Conservation (phyloP, 2,113 vertebrate genomes). For the Nyctereutes procyonoides region DNA sequence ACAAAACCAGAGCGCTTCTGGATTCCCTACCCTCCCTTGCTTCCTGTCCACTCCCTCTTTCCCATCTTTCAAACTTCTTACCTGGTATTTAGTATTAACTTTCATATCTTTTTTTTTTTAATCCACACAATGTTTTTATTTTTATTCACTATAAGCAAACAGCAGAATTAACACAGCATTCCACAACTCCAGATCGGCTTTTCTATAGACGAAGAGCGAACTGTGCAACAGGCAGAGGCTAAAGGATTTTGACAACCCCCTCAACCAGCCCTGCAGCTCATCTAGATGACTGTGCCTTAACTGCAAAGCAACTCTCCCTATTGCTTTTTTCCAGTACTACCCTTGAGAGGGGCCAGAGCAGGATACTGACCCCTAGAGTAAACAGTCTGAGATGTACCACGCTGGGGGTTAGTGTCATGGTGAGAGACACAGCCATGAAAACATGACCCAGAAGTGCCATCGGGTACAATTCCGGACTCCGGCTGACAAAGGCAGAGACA, state of each 20-base stretch:
- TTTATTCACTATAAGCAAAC: conserved; percentile 81
- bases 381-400: background rate
- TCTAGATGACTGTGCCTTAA: background rate
- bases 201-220: background rate
- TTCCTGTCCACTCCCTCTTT: background rate
- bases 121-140: conserved; percentile 52
- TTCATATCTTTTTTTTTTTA: background rate
- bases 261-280: background rate
- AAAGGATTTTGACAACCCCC: background rate
- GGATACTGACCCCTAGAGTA: background rate
- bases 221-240: background rate
- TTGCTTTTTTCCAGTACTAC: background rate
- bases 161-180: conserved; percentile 46
- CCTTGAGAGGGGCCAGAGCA: background rate
- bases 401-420: background rate
- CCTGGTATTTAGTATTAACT: background rate
- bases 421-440: background rate
- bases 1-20: background rate
- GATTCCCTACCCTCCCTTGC: too few relatives aligned
- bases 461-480: too few relatives aligned
- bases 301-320: background rate
- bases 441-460: background rate
- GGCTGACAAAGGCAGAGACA: background rate
- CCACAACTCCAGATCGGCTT: background rate
- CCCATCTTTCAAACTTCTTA: background rate